Percentiles rank a stretch among this genome's conserved stretches.
These are phyloP conservation scores for Oryzias celebensis DNA, from an alignment of 2,113 vertebrate genomes.

Conservation along the genomic window DNA sequence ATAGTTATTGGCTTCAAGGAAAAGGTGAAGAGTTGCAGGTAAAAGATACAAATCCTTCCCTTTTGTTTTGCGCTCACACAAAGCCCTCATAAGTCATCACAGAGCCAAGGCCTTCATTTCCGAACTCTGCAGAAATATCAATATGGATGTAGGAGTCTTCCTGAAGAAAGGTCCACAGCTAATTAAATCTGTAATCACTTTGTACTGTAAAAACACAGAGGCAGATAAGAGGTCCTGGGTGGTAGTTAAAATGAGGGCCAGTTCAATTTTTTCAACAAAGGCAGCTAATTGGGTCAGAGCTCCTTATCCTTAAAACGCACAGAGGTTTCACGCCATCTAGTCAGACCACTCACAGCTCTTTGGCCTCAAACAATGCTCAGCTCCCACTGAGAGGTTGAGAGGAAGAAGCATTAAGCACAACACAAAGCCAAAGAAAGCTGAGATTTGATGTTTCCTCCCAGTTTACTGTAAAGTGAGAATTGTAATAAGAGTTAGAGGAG, in stretches of 20 bases:
- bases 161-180: constrained; percentile 72
- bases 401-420: not conserved
- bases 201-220: constrained; percentile 68
- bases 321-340: constrained; percentile 25
- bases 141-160: constrained; percentile 71
- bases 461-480: constrained; percentile 2
- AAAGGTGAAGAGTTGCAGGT: constrained; percentile 46
- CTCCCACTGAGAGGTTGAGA: not conserved
- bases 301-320: constrained; percentile 48
- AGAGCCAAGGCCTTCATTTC: constrained; percentile 30
- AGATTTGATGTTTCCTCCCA: constrained; percentile 11
- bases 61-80: constrained; percentile 45
- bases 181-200: constrained; percentile 78
- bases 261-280: constrained; percentile 70
- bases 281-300: constrained; percentile 71
- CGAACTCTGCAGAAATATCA: constrained; percentile 66
- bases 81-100: constrained; percentile 41
- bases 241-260: constrained; percentile 53
- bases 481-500: constrained; percentile 19
- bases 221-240: not conserved
- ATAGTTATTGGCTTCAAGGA: constrained; percentile 51
- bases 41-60: constrained; percentile 64
- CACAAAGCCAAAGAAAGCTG: constrained; percentile 21
- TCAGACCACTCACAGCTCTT: constrained; percentile 31
- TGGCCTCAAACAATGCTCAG: constrained; percentile 21